Evolutionary conservation across 2,888 invertebrate species (phyloP), one percentile per base, ranked within the genome.

Genomic region (Megalurothrips usitatus): DNA sequence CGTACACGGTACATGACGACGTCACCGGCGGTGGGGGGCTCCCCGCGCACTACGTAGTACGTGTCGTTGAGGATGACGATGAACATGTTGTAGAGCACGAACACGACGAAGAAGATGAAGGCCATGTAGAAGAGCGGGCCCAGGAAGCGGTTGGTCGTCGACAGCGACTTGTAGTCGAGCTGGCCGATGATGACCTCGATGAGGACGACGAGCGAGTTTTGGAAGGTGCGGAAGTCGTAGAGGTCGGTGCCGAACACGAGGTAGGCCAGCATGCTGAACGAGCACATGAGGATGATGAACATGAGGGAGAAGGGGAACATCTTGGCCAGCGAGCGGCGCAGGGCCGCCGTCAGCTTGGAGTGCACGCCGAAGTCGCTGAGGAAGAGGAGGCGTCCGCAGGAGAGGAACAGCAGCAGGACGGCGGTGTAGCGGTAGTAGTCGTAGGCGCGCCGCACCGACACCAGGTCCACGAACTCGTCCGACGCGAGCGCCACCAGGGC

Each of bases 221-320:
- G 8, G 68, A 75, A 75, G 11, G 68, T 75, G 68, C 68, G 68
- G 26, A 75, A 75, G 26, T 26, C 68, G 68, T 75, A 75, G 68
- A 75, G 68, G 68, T 75, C 68, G 68, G 68, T 75, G 68, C 68
- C 68, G 68, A 75, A 75, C 23, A 75, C 68, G 68, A 75, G 68
- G 68, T 75, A 75, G 10, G 68, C 68, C 68, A 75, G 23, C 68
- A 75, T 75, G 68, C 68, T 75, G 68, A 75, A 75, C 23, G 68
- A 75, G 68, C 68, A 75, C 68, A 75, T 75, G 68, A 75, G 68
- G 23, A 75, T 75, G 68, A 26, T 26, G 68, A 75, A 75, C 68
- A 75, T 75, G 68, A 75, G 23, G 26, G 68, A 75, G 68, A 75
- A 75, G 23, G 68, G 23, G 23, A 75, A 12, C 23, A 75, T 26